Evolutionary conservation across 2,888 invertebrate species (phyloP), one percentile per base, ranked within the genome.

Genomic region (Cotesia congregata): DNA sequence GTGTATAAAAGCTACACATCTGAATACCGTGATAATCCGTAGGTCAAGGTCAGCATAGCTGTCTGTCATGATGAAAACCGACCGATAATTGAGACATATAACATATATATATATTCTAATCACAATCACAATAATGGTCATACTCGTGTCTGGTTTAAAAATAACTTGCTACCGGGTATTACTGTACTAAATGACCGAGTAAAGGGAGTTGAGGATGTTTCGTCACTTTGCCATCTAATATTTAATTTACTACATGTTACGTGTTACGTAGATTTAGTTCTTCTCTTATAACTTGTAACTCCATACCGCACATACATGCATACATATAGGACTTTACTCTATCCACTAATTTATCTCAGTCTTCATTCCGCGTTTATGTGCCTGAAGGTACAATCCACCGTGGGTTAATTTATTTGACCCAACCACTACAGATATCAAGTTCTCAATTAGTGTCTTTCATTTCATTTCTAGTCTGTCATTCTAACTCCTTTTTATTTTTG

Each of bases 391-490:
- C 73, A 67, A 70, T 30, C 39, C 59, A 20, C 38, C 9, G 68
- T 81, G 83, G 86, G 88, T 87, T 86, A 87, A 88, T 87, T 86
- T 84, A 87, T 87, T 88, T 87, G 85, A 88, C 86, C 86, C 82
- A 82, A 60, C 80, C 75, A 79, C 79, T 79, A 50, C 67, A 68
- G 76, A 76, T 73, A 73, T 77, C 74, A 50, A 73, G 77, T 64
- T 74, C 76, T 74, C 65, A 75, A 75, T 77, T 79, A 71, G 72
- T 71, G 75, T 6, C 76, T 78, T 78, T 78, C 17, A n/a, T 64
- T 40, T 40, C 15, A 3, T 17, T 39, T 72, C 75, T 67, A 40
- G 17, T 61, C 50, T 59, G 12, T 72, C 39, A 40, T 38, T 62
- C 60, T 71, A 12, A 71, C 15, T 38, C 6, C 5, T 5, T 50